Conservation (phyloP, 2,888 invertebrate species). For the Prenolepis imparis region DNA sequence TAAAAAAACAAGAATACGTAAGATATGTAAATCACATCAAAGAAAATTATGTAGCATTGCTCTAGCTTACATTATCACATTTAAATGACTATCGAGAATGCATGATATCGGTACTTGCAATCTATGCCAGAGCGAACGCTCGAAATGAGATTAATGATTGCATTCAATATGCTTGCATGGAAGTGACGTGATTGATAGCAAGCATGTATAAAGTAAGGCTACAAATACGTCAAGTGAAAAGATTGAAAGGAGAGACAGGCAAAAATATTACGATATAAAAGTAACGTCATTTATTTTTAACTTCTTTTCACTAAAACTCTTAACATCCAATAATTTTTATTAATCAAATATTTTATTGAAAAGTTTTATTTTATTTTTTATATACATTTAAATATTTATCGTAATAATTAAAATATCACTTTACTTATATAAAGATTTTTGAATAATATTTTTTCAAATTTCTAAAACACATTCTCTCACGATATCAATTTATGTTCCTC, state of each 20-base stretch:
- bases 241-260: not conserved
- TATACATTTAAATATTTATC: not conserved
- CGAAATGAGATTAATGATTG: constrained; percentile 52
- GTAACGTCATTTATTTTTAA: constrained; percentile 2
- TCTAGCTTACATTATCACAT: constrained; percentile 6
- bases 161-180: constrained; percentile 47
- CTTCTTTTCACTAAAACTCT: not conserved
- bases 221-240: constrained; percentile 3
- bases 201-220: constrained; percentile 41
- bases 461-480: not conserved
- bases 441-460: not conserved
- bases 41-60: constrained; percentile 1
- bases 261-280: not conserved
- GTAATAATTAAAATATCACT: not conserved
- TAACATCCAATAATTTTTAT: constrained; percentile 12
- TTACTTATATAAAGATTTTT: not conserved
- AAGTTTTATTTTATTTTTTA: not conserved
- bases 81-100: constrained; percentile 39
- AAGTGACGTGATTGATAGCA: constrained; percentile 52
- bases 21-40: not conserved
- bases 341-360: not conserved
- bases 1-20: constrained; percentile 4
- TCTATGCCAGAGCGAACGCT: constrained; percentile 34
- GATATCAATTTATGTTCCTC: not conserved
- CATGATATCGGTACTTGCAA: constrained; percentile 47